These are phyloP conservation scores for Sarcophaga variegata DNA, from an alignment of 2,888 invertebrate species.

Conservation along the genomic window DNA sequence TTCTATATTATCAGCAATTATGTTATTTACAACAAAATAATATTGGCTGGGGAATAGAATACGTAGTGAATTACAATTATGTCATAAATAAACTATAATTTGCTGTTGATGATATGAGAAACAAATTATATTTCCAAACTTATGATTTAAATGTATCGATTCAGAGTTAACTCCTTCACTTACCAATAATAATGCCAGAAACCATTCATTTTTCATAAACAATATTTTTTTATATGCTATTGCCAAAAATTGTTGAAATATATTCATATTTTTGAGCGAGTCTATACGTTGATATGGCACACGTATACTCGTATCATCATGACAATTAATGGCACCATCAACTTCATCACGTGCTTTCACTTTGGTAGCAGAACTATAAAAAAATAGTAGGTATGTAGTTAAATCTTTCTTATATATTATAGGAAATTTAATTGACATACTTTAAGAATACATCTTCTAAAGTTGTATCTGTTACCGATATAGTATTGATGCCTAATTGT, in stretches of 20 bases:
- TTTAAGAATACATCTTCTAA: slow-evolving; percentile 96
- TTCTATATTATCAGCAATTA: too few species aligned
- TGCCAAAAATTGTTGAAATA: slow-evolving; percentile 75
- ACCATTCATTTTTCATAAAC: slow-evolving; percentile 77
- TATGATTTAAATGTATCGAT: too few species aligned
- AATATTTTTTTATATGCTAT: slow-evolving; percentile 80
- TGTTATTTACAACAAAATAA: too few species aligned
- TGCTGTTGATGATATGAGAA: too few species aligned
- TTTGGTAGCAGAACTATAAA: slow-evolving; percentile 75
- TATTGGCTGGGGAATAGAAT: background rate
- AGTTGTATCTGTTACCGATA: slow-evolving; percentile 93
- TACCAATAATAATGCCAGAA: slow-evolving; percentile 77
- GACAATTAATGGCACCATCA: slow-evolving; percentile 72
- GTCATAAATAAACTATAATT: too few species aligned
- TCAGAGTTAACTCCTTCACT: background rate
- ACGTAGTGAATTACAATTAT: too few species aligned
- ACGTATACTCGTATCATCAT: slow-evolving; percentile 65
- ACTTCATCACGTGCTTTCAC: slow-evolving; percentile 73
- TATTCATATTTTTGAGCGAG: slow-evolving; percentile 61
- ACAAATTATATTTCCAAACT: too few species aligned
- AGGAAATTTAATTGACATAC: slow-evolving; percentile 79
- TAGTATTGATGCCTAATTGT: slow-evolving; percentile 87
- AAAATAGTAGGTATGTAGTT: background rate
- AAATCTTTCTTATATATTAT: background rate
- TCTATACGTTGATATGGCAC: slow-evolving; percentile 72